These are phyloP conservation scores for Notolepis coatsorum DNA, from an alignment of 2,797 vertebrate species.

Conservation along the genomic window DNA sequence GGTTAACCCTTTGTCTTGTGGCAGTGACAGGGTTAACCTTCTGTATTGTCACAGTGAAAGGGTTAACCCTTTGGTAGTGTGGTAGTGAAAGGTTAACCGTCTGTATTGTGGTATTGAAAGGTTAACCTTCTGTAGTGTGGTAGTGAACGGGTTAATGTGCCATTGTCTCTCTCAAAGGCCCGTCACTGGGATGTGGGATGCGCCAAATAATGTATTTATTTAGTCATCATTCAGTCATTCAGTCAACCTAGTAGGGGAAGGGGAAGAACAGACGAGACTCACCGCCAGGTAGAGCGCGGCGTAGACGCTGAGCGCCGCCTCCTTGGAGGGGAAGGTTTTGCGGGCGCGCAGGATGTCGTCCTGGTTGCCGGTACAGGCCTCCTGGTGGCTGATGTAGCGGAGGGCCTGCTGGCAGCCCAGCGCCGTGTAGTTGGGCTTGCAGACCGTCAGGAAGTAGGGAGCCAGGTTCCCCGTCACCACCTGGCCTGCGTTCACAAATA, in stretches of 20 bases:
- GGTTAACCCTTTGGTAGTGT: too few relatives aligned
- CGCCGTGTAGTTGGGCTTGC: slow-evolving; percentile 97
- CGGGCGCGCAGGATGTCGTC: slow-evolving; percentile 93
- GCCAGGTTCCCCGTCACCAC: slow-evolving; percentile 97
- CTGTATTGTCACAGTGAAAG: too few relatives aligned
- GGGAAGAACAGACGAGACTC: slow-evolving; percentile 76
- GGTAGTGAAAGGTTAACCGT: too few relatives aligned
- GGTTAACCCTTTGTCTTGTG: too few relatives aligned
- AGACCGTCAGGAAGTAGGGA: slow-evolving; percentile 97
- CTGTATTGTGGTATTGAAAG: too few relatives aligned
- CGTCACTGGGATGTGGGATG: too few relatives aligned
- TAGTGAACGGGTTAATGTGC: too few relatives aligned
- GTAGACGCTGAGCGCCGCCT: slow-evolving; percentile 95
- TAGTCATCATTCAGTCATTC: neutral
- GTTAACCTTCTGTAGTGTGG: too few relatives aligned
- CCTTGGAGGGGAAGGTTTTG: slow-evolving; percentile 98
- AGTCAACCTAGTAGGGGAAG: neutral
- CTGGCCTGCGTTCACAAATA: slow-evolving; percentile 98
- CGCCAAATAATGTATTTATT: neutral
- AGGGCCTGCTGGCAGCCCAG: slow-evolving; percentile 95
- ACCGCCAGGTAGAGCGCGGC: slow-evolving; percentile 95
- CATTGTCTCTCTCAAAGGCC: neutral
- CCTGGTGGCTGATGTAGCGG: slow-evolving; percentile 94
- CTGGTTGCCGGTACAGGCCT: slow-evolving; percentile 94
- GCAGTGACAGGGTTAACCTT: too few relatives aligned